Base-by-base conservation (phyloP, 2,888 invertebrate genomes). In the Parasteatoda lunata region DNA sequence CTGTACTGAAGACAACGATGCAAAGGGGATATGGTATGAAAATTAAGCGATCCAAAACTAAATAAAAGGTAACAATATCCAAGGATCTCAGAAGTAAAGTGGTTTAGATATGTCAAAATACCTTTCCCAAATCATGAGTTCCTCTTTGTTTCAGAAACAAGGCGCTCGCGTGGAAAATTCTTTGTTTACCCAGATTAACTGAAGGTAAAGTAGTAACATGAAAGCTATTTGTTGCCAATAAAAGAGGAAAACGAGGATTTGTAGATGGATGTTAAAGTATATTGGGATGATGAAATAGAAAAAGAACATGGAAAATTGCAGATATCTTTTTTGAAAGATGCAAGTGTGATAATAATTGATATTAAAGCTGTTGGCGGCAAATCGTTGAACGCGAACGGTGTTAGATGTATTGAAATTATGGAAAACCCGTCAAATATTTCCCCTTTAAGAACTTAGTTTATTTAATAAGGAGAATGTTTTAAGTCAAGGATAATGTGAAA, bases 71-170 rank as follows among this genome's bases (percentile, higher is more conserved):
- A 76, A 76, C 76, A 69, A 80, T 64, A 79, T 47, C 48, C 11
- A 30, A 59, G n/a, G 7, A 13, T 69, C 45, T 77, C 77, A 68
- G 68, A 59, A 59, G 78, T 15, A 80, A 79, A 85, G 80, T 71
- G 85, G 85, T 85, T 84, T 79, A 80, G 85, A 80, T 85, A 76
- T 71, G 79, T 85, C 59, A n/a, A 7, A 79, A 79, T 84, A 75
- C 78, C 75, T 84, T 79, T 68, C 78, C 59, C 9, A 72, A 68
- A 71, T 48, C 68, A 77, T n/a, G 49, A 13, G 54, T 45, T 84
- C 75, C 72, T 71, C 73, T 77, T 59, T 54, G 51, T 73, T 49
- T 66, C 66, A 13, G 52, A 6, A 52, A 51, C 75, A 15, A 83
- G 70, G 83, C 65, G 70, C 65, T 72, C 75, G 52, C 69, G 71